phyloP scores from a whole-genome alignment of 92 coral and sea anemone species.

The Epizoanthus rinbou region DNA sequence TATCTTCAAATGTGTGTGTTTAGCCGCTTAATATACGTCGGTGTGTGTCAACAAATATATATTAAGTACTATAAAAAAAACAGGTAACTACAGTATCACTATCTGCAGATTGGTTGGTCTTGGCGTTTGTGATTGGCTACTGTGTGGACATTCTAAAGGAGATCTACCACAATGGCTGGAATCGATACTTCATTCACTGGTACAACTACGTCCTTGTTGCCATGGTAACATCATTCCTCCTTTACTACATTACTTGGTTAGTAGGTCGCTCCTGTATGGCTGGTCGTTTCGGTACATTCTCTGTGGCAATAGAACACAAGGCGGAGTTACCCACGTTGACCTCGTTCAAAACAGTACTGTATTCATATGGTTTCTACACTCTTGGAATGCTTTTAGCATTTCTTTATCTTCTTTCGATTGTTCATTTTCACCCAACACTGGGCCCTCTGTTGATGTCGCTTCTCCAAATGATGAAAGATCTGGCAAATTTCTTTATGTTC shows the following conservation, averaged over 20 bases:
- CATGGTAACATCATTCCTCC: constrained; percentile 33
- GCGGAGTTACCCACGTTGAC: not conserved
- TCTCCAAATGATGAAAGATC: constrained; percentile 40
- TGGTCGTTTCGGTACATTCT: not conserved
- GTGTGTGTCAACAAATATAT: not conserved
- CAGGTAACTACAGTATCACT: not conserved
- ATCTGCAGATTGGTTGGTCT: constrained; percentile 28
- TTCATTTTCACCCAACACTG: constrained; percentile 30
- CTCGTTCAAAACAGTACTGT: constrained; percentile 24
- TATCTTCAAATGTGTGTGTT: too few species aligned
- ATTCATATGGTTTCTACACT: constrained; percentile 42
- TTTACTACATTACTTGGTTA: constrained; percentile 32
- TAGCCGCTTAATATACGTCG: not conserved
- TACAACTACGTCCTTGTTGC: constrained; percentile 44
- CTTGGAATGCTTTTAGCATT: constrained; percentile 48
- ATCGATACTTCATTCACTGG: constrained; percentile 36
- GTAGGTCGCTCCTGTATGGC: constrained; percentile 11
- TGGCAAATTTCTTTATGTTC: constrained; percentile 41
- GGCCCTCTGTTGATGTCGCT: constrained; percentile 55
- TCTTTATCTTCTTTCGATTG: constrained; percentile 38
- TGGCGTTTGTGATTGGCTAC: constrained; percentile 26
- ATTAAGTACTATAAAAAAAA: not conserved
- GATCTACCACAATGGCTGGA: constrained; percentile 28
- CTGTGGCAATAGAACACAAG: not conserved
- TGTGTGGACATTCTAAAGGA: constrained; percentile 43